These are phyloP conservation scores for Micromys minutus DNA, from an alignment of 2,113 vertebrate genomes.

Conservation along the genomic window DNA sequence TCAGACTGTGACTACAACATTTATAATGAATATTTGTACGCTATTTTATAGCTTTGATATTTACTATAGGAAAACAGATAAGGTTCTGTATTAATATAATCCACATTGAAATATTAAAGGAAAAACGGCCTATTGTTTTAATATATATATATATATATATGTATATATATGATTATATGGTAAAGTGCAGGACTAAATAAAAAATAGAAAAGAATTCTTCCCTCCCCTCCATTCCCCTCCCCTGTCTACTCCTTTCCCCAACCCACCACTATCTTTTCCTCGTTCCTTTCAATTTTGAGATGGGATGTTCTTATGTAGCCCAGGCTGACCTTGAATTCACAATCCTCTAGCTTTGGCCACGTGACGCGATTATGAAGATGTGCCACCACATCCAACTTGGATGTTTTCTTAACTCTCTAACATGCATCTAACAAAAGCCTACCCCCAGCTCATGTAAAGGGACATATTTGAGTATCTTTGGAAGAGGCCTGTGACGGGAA, in stretches of 20 bases:
- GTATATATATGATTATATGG: too few species aligned
- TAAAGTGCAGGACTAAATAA: constrained; percentile 40
- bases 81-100: constrained; percentile 16
- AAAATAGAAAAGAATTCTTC: background rate
- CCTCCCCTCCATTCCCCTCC: background rate
- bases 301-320: background rate
- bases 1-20: constrained; percentile 34
- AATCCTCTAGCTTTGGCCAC: background rate
- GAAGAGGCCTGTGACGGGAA: background rate
- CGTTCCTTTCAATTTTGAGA: background rate
- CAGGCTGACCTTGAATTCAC: background rate
- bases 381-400: background rate
- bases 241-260: background rate
- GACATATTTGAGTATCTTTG: constrained; percentile 19
- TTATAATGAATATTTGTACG: constrained; percentile 49
- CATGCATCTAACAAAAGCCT: constrained; percentile 8
- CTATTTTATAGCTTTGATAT: constrained; percentile 44
- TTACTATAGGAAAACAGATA: constrained; percentile 31
- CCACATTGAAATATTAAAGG: background rate
- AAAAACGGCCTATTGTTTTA: constrained; percentile 15
- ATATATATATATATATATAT: constrained; percentile 20
- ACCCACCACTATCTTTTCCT: background rate
- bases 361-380: background rate
- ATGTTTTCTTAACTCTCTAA: constrained; percentile 47
- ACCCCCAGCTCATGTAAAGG: background rate